These are phyloP conservation scores for Botia almorhae DNA, from an alignment of 2,797 vertebrate species.

Conservation along the genomic window DNA sequence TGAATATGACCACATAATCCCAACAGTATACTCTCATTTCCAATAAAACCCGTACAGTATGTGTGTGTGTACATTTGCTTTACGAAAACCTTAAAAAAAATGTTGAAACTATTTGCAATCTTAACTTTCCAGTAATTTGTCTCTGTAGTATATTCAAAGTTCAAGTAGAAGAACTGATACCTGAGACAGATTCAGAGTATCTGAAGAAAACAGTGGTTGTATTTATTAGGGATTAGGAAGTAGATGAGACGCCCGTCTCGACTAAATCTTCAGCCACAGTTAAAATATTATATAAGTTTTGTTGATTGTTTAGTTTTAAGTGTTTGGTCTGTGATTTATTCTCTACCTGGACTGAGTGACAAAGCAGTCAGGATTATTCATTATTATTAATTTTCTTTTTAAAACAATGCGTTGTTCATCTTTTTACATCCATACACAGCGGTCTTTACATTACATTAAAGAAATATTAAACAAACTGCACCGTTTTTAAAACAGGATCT, in stretches of 20 bases:
- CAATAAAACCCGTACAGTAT: background rate
- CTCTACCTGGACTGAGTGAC: background rate
- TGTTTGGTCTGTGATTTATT: background rate
- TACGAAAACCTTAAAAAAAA: no score
- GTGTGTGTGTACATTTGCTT: background rate
- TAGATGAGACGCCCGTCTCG: no score
- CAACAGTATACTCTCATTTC: background rate
- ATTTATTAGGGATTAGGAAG: no score
- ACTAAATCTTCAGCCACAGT: no score
- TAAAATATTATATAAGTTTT: no score
- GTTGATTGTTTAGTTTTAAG: no score
- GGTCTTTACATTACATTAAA: constrained; percentile 65
- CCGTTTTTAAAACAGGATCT: constrained; percentile 63
- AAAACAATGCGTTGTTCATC: constrained; percentile 65
- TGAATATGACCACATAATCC: background rate
- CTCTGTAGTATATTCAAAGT: no score
- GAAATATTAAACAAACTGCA: constrained; percentile 72
- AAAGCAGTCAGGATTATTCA: background rate
- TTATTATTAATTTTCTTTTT: constrained; percentile 62
- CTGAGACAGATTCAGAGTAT: no score
- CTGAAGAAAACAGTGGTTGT: no score
- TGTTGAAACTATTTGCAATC: no score
- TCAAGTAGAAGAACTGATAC: no score
- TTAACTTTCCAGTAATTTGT: no score
- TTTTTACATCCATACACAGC: constrained; percentile 74